Base-by-base conservation (phyloP, 2,888 invertebrate genomes). In the Galerucella calmariensis region DNA sequence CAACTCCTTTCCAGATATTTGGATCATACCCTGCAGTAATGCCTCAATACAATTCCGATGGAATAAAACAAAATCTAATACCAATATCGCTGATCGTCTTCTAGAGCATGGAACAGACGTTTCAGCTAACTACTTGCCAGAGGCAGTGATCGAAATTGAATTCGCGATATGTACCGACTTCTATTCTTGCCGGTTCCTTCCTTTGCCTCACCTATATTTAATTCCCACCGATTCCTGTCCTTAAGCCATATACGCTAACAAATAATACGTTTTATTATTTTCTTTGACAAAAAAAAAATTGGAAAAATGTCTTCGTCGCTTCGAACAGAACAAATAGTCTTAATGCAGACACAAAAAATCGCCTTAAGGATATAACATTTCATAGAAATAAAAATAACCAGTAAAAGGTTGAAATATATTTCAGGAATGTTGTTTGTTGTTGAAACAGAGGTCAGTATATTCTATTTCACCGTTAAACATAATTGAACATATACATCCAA, bases 141-240 rank as follows among this genome's bases (percentile, higher is more conserved):
- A 77, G 82, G 84, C 83, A 77, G 79, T 79, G 79, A 82, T 82
- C 81, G 82, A 83, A 84, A 83, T 84, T 83, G 83, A 83, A 83
- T 84, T 84, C 82, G 79, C 82, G 79, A 82, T 83, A 82, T 83
- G 81, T 82, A 82, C 81, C 75, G 81, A 79, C 80, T 81, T 76
- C 80, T 75, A 78, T 81, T 79, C 79, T 79, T 81, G 76, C 79
- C 79, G 74, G 77, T 81, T 80, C 79, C 79, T 81, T 79, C 80
- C 78, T 75, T 73, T 74, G 69, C 72, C 72, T 78, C 81, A 83
- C 82, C 82, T 83, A 83, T 81, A 83, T 83, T 81, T 83, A 82
- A 83, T 83, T 82, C 81, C 77, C 77, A 71, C 69, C 79, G 79
- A 78, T 78, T 81, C 78, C 68, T 80, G 73, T 79, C 82, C 81